phyloP scores from a whole-genome alignment of 2,113 vertebrate species.

The Melanerpes formicivorus region DNA sequence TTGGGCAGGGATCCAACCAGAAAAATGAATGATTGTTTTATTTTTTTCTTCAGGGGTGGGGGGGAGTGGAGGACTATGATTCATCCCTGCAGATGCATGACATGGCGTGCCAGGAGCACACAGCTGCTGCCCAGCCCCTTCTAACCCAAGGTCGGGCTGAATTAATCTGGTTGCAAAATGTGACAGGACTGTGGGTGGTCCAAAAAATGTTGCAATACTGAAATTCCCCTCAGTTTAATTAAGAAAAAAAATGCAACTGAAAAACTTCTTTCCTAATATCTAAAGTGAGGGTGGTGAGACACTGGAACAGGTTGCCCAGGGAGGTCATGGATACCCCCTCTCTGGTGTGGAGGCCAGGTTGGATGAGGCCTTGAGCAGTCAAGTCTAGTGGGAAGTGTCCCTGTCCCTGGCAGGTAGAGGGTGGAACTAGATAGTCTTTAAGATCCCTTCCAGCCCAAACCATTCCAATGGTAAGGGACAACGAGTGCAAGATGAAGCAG shows the following conservation, averaged over 20 bases:
- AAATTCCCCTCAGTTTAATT: neutral
- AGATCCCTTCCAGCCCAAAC: too few species aligned
- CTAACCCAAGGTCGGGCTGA: neutral
- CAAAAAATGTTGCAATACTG: fast-evolving
- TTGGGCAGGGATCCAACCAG: neutral
- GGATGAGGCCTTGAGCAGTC: too few species aligned
- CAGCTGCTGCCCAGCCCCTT: neutral
- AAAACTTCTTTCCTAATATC: too few species aligned
- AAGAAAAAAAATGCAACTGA: neutral
- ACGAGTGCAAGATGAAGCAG: too few species aligned
- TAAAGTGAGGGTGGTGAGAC: too few species aligned
- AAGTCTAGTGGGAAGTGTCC: too few species aligned
- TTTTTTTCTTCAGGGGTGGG: fast-evolving
- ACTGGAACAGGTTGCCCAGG: too few species aligned
- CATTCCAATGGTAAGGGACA: too few species aligned
- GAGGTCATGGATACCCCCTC: too few species aligned
- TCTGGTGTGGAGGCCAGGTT: too few species aligned
- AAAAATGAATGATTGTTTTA: fast-evolving
- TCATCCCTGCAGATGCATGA: neutral
- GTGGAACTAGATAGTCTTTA: too few species aligned
- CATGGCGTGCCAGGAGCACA: fast-evolving
- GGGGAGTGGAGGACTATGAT: neutral
- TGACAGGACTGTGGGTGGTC: fast-evolving
- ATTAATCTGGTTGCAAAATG: fast-evolving
- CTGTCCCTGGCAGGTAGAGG: too few species aligned